Conservation (phyloP, 2,113 vertebrate genomes). For the Crotalus horridus region DNA sequence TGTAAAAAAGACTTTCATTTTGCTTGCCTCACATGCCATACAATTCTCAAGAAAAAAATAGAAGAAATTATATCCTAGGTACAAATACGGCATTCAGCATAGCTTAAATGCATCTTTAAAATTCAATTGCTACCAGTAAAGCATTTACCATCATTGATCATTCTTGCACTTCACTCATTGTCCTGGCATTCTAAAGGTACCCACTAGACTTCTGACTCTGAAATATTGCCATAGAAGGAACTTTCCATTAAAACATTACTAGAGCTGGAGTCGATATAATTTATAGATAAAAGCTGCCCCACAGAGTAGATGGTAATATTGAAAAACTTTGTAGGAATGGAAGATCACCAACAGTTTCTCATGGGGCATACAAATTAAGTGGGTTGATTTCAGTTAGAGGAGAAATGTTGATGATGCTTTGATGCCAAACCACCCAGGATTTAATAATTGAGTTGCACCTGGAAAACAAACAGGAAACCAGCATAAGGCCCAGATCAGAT, state of each 20-base stretch:
- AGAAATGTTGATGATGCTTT: neutral
- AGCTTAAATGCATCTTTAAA: neutral
- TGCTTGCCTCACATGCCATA: neutral
- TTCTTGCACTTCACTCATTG: neutral
- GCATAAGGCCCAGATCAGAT: neutral
- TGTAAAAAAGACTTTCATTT: neutral
- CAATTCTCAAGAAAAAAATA: neutral
- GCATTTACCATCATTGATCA: neutral
- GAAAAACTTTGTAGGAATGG: neutral
- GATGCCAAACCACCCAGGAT: neutral
- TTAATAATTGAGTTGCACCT: neutral
- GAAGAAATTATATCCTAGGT: neutral
- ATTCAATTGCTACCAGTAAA: neutral
- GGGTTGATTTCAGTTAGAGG: neutral
- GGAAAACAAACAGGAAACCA: neutral
- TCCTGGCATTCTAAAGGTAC: neutral
- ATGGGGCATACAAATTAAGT: neutral
- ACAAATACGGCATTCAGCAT: neutral
- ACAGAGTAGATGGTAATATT: neutral
- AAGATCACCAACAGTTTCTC: neutral
- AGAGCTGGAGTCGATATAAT: neutral
- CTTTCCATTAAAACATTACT: neutral
- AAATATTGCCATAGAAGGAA: neutral
- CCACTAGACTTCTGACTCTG: neutral
- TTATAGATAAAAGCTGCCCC: too few species aligned